phyloP scores from a whole-genome alignment of 2,888 invertebrate species.

The Drosophila merina region DNA sequence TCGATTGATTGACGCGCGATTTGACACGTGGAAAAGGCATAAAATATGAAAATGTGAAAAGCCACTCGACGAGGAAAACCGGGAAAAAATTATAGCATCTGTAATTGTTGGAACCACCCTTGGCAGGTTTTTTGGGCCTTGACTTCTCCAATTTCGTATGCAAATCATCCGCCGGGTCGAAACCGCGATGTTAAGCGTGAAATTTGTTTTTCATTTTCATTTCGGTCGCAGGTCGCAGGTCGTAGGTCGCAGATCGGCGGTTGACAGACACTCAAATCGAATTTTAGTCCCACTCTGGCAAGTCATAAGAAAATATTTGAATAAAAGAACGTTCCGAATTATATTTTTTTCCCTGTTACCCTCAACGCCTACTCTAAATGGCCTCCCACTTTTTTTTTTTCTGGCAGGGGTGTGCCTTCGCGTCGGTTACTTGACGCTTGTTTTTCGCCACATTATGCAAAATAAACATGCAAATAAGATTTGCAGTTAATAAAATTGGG shows the following conservation, averaged over 20 bases:
- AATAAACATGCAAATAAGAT: conserved; percentile 84
- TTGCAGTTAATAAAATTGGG: conserved; percentile 83
- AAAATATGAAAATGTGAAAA: conserved; percentile 51
- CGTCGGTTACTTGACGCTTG: conserved; percentile 48
- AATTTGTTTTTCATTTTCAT: conserved; percentile 79
- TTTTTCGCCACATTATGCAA: conserved; percentile 76
- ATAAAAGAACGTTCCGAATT: conserved; percentile 54
- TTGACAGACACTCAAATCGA: conserved; percentile 74
- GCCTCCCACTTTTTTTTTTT: conserved; percentile 5
- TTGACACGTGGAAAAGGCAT: conserved; percentile 77
- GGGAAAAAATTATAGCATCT: conserved; percentile 42
- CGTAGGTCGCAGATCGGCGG: conserved; percentile 13
- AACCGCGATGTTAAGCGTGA: conserved; percentile 82
- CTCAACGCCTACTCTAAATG: conserved; percentile 17
- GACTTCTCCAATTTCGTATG: conserved; percentile 72
- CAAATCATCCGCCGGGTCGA: conserved; percentile 66
- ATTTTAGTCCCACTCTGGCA: conserved; percentile 58
- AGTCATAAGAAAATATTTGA: conserved; percentile 77
- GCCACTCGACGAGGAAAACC: conserved; percentile 31
- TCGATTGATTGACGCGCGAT: conserved; percentile 81
- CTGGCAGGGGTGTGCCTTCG: conserved; percentile 22
- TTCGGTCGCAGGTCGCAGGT: conserved; percentile 1
- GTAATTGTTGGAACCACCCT: conserved; percentile 78
- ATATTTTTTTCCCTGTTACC: conserved; percentile 5
- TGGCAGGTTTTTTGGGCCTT: conserved; percentile 27